phyloP scores from a whole-genome alignment of 2,113 vertebrate genomes.

The Balaeniceps rex region DNA sequence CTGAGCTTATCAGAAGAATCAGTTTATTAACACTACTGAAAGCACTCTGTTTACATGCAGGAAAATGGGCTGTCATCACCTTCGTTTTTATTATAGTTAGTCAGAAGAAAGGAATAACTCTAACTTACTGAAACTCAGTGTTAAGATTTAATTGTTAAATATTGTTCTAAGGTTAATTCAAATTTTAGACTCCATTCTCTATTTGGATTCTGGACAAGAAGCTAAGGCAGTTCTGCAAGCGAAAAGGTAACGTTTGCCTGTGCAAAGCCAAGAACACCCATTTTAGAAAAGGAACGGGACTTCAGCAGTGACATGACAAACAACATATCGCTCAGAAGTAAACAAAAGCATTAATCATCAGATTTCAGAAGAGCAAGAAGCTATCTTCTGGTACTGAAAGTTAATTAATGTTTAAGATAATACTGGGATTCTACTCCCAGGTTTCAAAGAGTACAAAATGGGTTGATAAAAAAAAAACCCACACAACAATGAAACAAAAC shows the following conservation, averaged over 20 bases:
- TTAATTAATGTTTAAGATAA: background rate
- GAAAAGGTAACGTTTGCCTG: background rate
- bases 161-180: background rate
- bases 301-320: background rate
- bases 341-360: constrained; percentile 38
- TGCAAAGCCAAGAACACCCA: background rate
- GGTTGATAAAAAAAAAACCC: background rate
- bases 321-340: background rate
- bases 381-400: background rate
- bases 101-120: background rate
- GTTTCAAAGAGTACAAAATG: background rate
- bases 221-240: background rate
- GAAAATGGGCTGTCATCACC: background rate
- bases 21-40: background rate
- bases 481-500: background rate
- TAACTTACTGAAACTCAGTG: background rate
- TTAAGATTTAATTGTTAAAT: background rate
- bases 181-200: background rate
- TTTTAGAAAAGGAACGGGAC: background rate
- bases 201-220: background rate
- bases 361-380: constrained; percentile 16
- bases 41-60: background rate
- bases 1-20: background rate
- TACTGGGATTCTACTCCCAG: background rate
- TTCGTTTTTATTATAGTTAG: background rate